Percentiles rank a stretch among this genome's conserved stretches.
These are phyloP conservation scores for Spizaetus ornatus DNA, from an alignment of 2,113 vertebrate species.

Conservation along the genomic window DNA sequence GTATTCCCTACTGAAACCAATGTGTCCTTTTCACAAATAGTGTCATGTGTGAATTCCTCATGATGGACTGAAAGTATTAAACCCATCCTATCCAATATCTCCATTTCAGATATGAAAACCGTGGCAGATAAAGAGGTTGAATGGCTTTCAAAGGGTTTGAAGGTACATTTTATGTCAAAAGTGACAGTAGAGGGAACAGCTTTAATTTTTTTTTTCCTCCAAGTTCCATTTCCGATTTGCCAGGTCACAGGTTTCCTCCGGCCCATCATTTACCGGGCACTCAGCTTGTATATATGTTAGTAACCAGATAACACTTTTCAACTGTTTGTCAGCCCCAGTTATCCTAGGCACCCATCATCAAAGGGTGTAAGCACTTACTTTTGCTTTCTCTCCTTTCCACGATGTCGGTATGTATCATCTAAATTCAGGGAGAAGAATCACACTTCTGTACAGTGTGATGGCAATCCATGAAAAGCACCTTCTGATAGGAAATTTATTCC, in stretches of 20 bases:
- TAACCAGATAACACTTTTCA: background rate
- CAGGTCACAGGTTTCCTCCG: background rate
- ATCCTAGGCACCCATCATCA: background rate
- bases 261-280: fast-evolving
- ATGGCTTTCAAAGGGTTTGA: background rate
- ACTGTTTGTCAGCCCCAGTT: background rate
- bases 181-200: background rate
- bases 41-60: background rate
- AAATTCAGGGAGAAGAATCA: background rate
- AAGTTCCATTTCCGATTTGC: fast-evolving
- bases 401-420: fast-evolving
- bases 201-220: background rate
- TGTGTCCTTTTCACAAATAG: background rate
- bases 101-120: fast-evolving
- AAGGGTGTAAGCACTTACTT: fast-evolving
- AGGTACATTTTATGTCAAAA: background rate
- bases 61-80: background rate
- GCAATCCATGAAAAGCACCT: background rate
- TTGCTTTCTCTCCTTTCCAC: background rate
- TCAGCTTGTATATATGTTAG: background rate
- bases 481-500: background rate
- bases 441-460: background rate
- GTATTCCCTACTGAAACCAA: background rate
- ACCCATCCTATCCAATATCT: background rate
- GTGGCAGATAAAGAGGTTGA: background rate